A percentile compares a stretch with the other conserved stretches of the same genome.
Evolutionary conservation across 1,140 invertebrate genomes (phyloP).

Genomic region (Ips typographus): DNA sequence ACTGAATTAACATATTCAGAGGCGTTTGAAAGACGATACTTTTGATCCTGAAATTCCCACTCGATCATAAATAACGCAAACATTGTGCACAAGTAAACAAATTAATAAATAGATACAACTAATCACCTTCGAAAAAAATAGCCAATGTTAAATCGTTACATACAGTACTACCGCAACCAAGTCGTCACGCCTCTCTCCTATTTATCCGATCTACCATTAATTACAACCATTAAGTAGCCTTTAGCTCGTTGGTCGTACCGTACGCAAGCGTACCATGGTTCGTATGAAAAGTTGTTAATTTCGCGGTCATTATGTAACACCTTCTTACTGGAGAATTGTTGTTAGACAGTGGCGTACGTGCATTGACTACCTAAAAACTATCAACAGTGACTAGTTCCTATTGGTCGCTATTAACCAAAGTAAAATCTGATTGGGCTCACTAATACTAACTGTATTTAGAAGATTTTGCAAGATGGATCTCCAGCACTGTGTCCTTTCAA

Average conservation of each 20-base stretch:
- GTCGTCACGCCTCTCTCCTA: constrained; percentile 27
- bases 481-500: neutral
- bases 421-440: neutral
- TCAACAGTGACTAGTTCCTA: neutral
- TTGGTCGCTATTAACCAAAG: too few relatives aligned
- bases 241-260: constrained; percentile 22
- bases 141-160: too few relatives aligned
- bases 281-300: neutral
- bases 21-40: too few relatives aligned
- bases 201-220: constrained; percentile 29
- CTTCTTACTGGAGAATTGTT: constrained; percentile 11
- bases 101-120: too few relatives aligned
- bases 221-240: constrained; percentile 25
- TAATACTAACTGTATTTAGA: neutral
- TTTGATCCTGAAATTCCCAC: too few relatives aligned
- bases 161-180: constrained; percentile 5
- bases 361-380: neutral
- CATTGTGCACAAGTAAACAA: too few relatives aligned
- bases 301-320: constrained; percentile 19
- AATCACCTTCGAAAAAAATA: too few relatives aligned
- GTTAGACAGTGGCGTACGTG: constrained; percentile 14
- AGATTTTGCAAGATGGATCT: neutral
- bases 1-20: too few relatives aligned
- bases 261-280: constrained; percentile 23
- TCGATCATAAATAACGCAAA: too few relatives aligned